Percentiles rank a stretch among this genome's conserved stretches.
These are phyloP conservation scores for Ornithoptera priamus DNA, from an alignment of 2,888 invertebrate species.

Conservation along the genomic window DNA sequence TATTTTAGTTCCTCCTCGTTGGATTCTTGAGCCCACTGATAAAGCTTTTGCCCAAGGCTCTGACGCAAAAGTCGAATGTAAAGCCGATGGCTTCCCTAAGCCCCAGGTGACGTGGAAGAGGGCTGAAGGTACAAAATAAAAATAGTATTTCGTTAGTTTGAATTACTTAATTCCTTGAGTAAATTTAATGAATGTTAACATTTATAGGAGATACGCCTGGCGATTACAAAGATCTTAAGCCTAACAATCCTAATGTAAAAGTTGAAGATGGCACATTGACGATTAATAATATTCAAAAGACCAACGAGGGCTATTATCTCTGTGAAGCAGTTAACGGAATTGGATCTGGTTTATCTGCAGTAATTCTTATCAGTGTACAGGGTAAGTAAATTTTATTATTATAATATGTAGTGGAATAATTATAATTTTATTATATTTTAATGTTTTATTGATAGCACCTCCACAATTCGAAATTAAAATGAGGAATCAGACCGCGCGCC, in stretches of 20 bases:
- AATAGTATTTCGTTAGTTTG: background rate
- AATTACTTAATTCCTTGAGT: background rate
- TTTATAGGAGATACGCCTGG: slow-evolving; percentile 91
- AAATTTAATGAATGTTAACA: background rate
- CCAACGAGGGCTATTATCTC: slow-evolving; percentile 95
- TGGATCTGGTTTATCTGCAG: slow-evolving; percentile 95
- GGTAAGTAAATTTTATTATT: slow-evolving; percentile 74
- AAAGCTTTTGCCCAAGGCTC: slow-evolving; percentile 97
- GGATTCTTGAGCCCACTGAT: slow-evolving; percentile 97
- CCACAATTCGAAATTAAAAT: slow-evolving; percentile 96
- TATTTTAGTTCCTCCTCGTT: slow-evolving; percentile 94
- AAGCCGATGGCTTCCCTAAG: slow-evolving; percentile 97
- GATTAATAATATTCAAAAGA: slow-evolving; percentile 94
- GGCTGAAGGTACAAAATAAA: slow-evolving; percentile 87
- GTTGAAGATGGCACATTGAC: slow-evolving; percentile 96
- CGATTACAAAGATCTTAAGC: slow-evolving; percentile 95
- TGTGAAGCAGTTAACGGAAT: slow-evolving; percentile 98
- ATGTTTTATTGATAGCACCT: slow-evolving; percentile 82
- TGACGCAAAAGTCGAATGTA: slow-evolving; percentile 96
- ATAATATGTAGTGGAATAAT: background rate
- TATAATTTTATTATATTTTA: background rate
- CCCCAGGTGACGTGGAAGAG: slow-evolving; percentile 97
- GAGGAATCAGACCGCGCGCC: slow-evolving; percentile 93
- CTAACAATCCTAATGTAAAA: slow-evolving; percentile 93
- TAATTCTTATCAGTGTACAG: slow-evolving; percentile 95